phyloP scores from a whole-genome alignment of 1,140 invertebrate genomes.

The Sarcophaga bullata region DNA sequence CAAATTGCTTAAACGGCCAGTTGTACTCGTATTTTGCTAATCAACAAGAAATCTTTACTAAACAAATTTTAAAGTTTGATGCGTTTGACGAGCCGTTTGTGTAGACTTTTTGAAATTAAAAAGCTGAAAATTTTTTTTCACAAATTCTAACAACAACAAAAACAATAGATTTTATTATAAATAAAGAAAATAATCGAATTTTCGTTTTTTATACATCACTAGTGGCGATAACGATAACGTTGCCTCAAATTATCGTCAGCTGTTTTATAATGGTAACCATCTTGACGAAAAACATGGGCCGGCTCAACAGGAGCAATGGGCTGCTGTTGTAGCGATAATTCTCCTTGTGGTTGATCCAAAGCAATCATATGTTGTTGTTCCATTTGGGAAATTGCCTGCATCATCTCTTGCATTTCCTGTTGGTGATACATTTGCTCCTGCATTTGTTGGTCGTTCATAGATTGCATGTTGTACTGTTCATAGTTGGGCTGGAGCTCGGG shows the following conservation, averaged over 20 bases:
- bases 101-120: no score
- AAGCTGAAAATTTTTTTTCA: no score
- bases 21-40: no score
- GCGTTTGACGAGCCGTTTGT: no score
- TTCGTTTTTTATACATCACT: neutral
- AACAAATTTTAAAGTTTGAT: no score
- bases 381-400: slow-evolving; percentile 30
- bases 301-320: slow-evolving; percentile 54
- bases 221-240: slow-evolving; percentile 58
- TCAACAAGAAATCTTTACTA: no score
- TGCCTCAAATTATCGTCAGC: slow-evolving; percentile 40
- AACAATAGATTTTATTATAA: neutral
- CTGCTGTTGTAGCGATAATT: slow-evolving; percentile 56
- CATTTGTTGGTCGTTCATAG: slow-evolving; percentile 43
- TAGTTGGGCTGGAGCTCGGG: slow-evolving; percentile 54
- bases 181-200: neutral
- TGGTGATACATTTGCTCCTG: slow-evolving; percentile 22
- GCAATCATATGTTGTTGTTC: slow-evolving; percentile 29
- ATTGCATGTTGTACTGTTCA: slow-evolving; percentile 57
- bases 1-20: no score
- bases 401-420: slow-evolving; percentile 18
- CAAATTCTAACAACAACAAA: slow-evolving; percentile 4
- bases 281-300: slow-evolving; percentile 56
- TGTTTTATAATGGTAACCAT: slow-evolving; percentile 61
- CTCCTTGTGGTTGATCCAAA: slow-evolving; percentile 20